phyloP scores from a whole-genome alignment of 2,113 vertebrate species.

The Hippocampus zosterae region DNA sequence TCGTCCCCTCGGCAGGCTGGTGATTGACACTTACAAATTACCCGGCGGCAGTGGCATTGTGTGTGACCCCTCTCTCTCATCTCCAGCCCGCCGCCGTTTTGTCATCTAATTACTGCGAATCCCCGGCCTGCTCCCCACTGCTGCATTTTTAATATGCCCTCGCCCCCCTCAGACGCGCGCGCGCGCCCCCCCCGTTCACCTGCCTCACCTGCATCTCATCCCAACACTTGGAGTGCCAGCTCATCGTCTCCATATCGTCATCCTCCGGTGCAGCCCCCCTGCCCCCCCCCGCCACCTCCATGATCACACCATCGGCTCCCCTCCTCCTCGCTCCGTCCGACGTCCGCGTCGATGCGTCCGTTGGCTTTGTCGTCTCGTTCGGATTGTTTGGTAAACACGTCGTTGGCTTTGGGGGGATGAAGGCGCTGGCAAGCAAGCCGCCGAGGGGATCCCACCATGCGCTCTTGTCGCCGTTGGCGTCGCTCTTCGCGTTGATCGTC shows the following conservation, averaged over 20 bases:
- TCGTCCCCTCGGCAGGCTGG: conserved; percentile 79
- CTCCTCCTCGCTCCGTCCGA: conserved; percentile 48
- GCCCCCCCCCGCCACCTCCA: conserved; percentile 47
- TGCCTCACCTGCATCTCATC: conserved; percentile 49
- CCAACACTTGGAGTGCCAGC: conserved; percentile 38
- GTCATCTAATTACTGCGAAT: conserved; percentile 99
- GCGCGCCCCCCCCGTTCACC: conserved; percentile 34
- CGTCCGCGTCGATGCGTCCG: conserved; percentile 43
- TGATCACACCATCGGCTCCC: conserved; percentile 54
- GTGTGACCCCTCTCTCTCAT: conserved; percentile 99
- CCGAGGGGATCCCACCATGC: neutral
- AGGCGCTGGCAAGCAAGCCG: conserved; percentile 10
- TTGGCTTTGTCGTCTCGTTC: conserved; percentile 44
- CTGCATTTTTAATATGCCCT: conserved; percentile 93
- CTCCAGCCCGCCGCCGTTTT: conserved; percentile 97
- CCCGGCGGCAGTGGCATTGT: conserved; percentile 93
- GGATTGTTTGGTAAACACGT: conserved; percentile 58
- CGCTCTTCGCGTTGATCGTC: neutral
- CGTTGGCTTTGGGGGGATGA: conserved; percentile 36
- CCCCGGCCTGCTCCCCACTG: conserved; percentile 94
- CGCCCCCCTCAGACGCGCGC: conserved; percentile 16
- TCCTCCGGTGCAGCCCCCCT: conserved; percentile 20
- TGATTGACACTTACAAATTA: conserved; percentile 99
- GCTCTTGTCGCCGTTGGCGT: neutral
- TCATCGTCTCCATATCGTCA: conserved; percentile 45